A percentile compares a stretch with the other conserved stretches of the same genome.
Evolutionary conservation across 53 echinoderm and acorn worm species (phyloP).

Genomic region (Echinarachnius parma): DNA sequence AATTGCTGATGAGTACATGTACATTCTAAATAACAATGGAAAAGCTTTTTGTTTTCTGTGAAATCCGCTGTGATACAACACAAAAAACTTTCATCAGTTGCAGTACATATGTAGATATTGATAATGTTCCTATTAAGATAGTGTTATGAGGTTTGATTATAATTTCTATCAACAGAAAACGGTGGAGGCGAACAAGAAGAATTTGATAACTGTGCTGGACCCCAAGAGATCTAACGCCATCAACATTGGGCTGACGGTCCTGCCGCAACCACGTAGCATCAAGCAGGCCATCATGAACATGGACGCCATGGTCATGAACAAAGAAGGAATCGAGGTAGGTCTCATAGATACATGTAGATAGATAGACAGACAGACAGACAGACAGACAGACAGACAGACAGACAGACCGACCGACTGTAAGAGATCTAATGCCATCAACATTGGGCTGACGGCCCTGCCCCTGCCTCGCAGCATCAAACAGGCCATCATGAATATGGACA

Average conservation of each 20-base stretch:
- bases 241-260: slow-evolving; percentile 93
- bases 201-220: slow-evolving; percentile 82
- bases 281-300: slow-evolving; percentile 91
- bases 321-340: slow-evolving; percentile 93
- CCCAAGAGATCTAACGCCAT: slow-evolving; percentile 95
- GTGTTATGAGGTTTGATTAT: no score
- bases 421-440: slow-evolving; percentile 95
- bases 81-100: no score
- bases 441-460: slow-evolving; percentile 90
- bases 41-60: no score
- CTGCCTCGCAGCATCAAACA: slow-evolving; percentile 84
- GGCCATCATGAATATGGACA: slow-evolving; percentile 93
- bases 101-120: no score
- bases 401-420: no score
- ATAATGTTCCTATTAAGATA: no score
- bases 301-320: slow-evolving; percentile 86
- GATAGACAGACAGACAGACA: no score
- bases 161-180: slow-evolving; percentile 61
- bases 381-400: no score
- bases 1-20: no score
- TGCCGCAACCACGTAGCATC: slow-evolving; percentile 83
- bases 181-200: slow-evolving; percentile 87
- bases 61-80: no score
- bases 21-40: no score
- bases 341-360: no score